Percentiles rank a stretch among this genome's conserved stretches.
phyloP scores from a whole-genome alignment of 1,140 invertebrate species.

The Drosophila quadrilineata region DNA sequence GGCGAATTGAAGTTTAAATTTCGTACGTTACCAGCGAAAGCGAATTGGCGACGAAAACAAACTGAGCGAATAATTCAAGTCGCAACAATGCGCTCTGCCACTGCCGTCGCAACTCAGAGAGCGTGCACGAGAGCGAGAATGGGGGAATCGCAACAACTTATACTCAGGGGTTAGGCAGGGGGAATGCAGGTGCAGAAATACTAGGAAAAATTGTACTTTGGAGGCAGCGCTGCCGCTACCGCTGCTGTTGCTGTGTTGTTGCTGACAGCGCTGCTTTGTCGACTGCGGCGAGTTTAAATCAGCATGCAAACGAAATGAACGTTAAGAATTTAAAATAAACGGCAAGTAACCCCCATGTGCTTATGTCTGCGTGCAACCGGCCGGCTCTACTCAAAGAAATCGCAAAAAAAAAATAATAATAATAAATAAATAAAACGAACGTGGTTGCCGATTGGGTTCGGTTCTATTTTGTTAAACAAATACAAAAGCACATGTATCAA shows the following conservation, averaged over 20 bases:
- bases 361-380: slow-evolving; percentile 43
- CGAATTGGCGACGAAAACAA: slow-evolving; percentile 19
- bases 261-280: slow-evolving; percentile 41
- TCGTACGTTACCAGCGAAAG: slow-evolving; percentile 48
- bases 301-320: slow-evolving; percentile 49
- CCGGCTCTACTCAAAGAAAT: slow-evolving; percentile 37
- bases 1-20: slow-evolving; percentile 58
- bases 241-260: too few species aligned
- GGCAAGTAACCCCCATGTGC: slow-evolving; percentile 21
- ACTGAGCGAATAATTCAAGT: slow-evolving; percentile 9
- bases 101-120: slow-evolving; percentile 2
- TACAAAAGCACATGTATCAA: slow-evolving; percentile 12
- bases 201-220: slow-evolving; percentile 46
- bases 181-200: slow-evolving; percentile 49
- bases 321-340: slow-evolving; percentile 59
- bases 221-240: too few species aligned
- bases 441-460: slow-evolving; percentile 23
- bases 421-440: slow-evolving; percentile 18
- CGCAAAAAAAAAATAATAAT: slow-evolving; percentile 33
- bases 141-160: slow-evolving; percentile 10
- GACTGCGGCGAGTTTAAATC: slow-evolving; percentile 37
- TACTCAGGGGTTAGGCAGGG: slow-evolving; percentile 18
- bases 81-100: not conserved
- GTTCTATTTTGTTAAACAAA: slow-evolving; percentile 39
- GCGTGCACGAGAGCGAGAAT: slow-evolving; percentile 7